Base-by-base conservation (phyloP, 1,140 invertebrate genomes). In the Panagrolaimus sp. region DNA sequence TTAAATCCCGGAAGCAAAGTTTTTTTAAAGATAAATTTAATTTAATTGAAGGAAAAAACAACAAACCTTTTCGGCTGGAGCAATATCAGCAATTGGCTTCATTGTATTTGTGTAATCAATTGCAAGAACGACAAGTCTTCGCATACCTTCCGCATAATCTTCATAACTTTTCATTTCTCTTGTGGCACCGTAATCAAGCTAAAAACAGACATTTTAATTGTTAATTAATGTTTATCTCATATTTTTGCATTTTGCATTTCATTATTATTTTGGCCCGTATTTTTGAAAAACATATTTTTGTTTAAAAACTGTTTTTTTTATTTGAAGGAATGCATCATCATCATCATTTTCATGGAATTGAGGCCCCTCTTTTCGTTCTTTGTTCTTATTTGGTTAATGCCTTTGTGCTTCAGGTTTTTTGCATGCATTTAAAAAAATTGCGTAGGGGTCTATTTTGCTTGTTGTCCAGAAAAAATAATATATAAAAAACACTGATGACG, bases 41-140 rank as follows among this genome's bases (percentile, higher is more conserved):
- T n/a, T n/a, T n/a, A n/a, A 67, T n/a, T 44, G 28, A 71, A 21
- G 28, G 17, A 58, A 12, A n/a, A 1, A 55, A 24, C 15, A 7
- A 28, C 67, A 14, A 26, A 81, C 79, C 76, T 80, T 78, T 67
- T 83, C 72, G 12, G 67, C 45, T 10, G 72, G 67, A 17, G 63
- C 46, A 28, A 83, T 44, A 65, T 82, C 80, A 28, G 80, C 80
- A 48, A 82, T 78, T 10, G 80, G 80, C 65, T 83, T 83, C n/a
- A 82, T 63, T 32, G 80, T 82, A 45, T 83, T 83, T n/a, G 73
- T 76, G 67, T 83, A 82, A 77, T 82, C 80, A 62, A 82, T 68
- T 12, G 74, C 70, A 63, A 83, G 52, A n/a, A 77, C 71, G 21
- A 82, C 32, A 47, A 83, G 55, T 47, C 80, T 74, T 12, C 76